Evolutionary conservation across 2,113 vertebrate genomes (phyloP).

Genomic region (Corapipo altera): DNA sequence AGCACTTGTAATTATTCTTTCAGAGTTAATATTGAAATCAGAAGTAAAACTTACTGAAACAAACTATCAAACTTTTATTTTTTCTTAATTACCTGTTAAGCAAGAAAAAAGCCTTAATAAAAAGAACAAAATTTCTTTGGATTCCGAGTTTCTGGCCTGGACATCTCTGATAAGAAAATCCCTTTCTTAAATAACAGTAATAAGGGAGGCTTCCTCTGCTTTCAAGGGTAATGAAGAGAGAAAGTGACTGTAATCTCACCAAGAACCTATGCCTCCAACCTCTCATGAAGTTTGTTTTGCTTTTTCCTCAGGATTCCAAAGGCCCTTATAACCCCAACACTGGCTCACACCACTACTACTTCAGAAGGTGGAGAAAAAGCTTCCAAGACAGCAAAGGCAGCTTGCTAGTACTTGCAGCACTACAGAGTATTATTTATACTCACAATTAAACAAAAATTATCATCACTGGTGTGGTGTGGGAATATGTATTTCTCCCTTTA

Average conservation of each 20-base stretch:
- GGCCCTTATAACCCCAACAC: background rate
- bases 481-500: background rate
- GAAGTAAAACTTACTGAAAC: background rate
- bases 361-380: background rate
- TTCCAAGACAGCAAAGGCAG: background rate
- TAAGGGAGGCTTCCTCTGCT: background rate
- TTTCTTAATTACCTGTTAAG: background rate
- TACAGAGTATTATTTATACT: background rate
- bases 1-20: background rate
- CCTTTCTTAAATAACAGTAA: background rate
- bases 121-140: background rate
- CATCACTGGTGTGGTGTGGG: background rate
- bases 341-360: background rate
- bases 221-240: background rate
- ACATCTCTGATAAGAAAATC: background rate
- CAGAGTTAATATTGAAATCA: background rate
- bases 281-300: background rate
- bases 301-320: background rate
- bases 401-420: background rate
- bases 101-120: too few species aligned
- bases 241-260: background rate
- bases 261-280: background rate
- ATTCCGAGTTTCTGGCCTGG: background rate
- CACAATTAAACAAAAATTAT: background rate
- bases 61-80: background rate